These are phyloP conservation scores for Drosophila demipolita DNA, from an alignment of 2,888 invertebrate genomes.

Conservation along the genomic window DNA sequence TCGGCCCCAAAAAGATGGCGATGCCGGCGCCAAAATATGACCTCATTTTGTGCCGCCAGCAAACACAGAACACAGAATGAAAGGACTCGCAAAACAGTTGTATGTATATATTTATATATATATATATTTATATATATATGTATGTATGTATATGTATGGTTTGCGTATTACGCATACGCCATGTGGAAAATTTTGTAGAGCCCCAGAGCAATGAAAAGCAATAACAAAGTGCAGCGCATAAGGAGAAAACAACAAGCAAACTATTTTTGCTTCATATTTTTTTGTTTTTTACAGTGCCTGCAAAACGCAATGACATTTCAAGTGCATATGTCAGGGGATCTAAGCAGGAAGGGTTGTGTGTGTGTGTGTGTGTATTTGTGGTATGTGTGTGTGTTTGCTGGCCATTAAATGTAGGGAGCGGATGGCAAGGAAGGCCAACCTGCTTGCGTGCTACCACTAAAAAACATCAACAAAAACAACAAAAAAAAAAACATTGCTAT, in stretches of 20 bases:
- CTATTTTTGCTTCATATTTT: constrained; percentile 18
- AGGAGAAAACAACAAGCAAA: constrained; percentile 7
- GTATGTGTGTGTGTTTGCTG: neutral
- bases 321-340: constrained; percentile 26
- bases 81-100: neutral
- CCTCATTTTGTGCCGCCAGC: constrained; percentile 58
- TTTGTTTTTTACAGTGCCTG: constrained; percentile 11
- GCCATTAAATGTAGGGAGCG: neutral
- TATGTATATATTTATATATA: neutral
- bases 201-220: constrained; percentile 24
- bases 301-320: constrained; percentile 56
- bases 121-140: neutral
- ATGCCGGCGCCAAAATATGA: constrained; percentile 75
- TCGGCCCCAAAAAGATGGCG: constrained; percentile 43
- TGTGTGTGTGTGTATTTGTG: neutral
- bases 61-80: constrained; percentile 13
- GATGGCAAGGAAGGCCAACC: constrained; percentile 1
- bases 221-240: constrained; percentile 38
- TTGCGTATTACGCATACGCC: constrained; percentile 65
- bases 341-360: neutral
- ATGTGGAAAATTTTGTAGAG: constrained; percentile 26
- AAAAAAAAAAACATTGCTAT: constrained; percentile 23
- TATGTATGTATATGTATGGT: neutral
- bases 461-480: constrained; percentile 18
- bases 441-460: constrained; percentile 41